Evolutionary conservation across 2,888 invertebrate species (phyloP), one percentile per base, ranked within the genome.

Genomic region (Pteria penguin): DNA sequence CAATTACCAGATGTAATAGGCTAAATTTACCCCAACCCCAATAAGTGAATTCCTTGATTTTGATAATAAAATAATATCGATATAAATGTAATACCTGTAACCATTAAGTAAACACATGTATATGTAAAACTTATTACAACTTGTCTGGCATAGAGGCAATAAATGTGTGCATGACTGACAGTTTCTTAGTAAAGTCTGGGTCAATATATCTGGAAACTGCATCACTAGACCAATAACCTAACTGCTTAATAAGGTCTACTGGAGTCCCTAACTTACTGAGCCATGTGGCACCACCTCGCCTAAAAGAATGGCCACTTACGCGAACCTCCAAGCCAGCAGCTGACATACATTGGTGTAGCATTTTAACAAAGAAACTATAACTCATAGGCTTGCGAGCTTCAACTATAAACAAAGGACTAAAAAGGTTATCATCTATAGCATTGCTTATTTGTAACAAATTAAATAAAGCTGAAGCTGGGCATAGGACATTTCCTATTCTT

Each of bases 231-330:
- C 33, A 69, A 33, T 33, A 36, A 1, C 60, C 69, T 24, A 58
- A 29, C 26, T 29, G 31, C 36, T 69, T 58, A 31, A 69, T 69
- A 29, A 33, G 18, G n/a, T 69, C 36, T 22, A 69, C 36, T 24
- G 58, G 69, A n/a, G 58, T 14, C 14, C 69, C 69, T 8, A 58
- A 27, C 14, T 27, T 32, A 36, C 58, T 33, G 3, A 69, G 32
- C 69, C 58, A 69, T 11, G 60, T 33, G 33, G n/a, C 58, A 33
- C 60, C 60, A 33, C 29, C 60, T n/a, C 69, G n/a, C n/a, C n/a
- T 45, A 45, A 70, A 65, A 29, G 65, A 65, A n/a, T 65, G 5
- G 52, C 65, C 65, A 22, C 45, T 45, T 18, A 45, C 8, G 18
- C 45, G 45, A 14, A 18, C 18, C 45, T 45, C 11, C 11, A 45